Base-by-base conservation (phyloP, 1,140 invertebrate species). In the Hestina assimilis region DNA sequence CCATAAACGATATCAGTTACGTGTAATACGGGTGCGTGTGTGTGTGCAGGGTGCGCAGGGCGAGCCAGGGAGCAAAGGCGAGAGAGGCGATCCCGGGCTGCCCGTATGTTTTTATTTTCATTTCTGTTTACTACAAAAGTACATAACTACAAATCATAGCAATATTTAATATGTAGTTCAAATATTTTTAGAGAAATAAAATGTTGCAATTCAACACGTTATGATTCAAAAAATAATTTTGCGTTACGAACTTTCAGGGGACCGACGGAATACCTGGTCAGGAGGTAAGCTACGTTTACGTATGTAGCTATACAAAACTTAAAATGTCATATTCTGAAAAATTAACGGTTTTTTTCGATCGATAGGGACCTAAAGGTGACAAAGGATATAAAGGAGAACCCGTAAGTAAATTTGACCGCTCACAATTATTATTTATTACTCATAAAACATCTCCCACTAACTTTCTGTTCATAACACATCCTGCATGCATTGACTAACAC, bases 261-360 rank as follows among this genome's bases (percentile, higher is more conserved):
- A 97, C 95, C 54, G 96, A 97, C 83, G 96, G 96, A 74, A 97
- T 97, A 79, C 96, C 96, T 74, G 96, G 96, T 72, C 91, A 93
- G 90, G 94, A 96, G 94, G 96, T 96, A 48, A 74, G 80, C 79
- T 45, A n/a, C 5, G 1, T 3, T 43, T 9, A 7, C 26, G 7
- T 5, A 9, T 20, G 9, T 38, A 26, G 14, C 29, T 48, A 21
- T 3, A 11, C 12, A 8, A 19, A n/a, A 15, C 8, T 1, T 17
- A 8, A 6, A 38, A 19, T 14, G 8, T 19, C 14, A 17, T 14
- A 31, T 31, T 14, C 4, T 19, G 11, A 42, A 33, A 47, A 50
- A 51, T 23, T 79, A 66, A 78, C 45, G 46, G 59, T 21, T 48
- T 11, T 53, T 72, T 79, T 76, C 51, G 9, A 51, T 74, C 67